Evolutionary conservation across 2,888 invertebrate species (phyloP).

Genomic region (Hybos culiciformis): DNA sequence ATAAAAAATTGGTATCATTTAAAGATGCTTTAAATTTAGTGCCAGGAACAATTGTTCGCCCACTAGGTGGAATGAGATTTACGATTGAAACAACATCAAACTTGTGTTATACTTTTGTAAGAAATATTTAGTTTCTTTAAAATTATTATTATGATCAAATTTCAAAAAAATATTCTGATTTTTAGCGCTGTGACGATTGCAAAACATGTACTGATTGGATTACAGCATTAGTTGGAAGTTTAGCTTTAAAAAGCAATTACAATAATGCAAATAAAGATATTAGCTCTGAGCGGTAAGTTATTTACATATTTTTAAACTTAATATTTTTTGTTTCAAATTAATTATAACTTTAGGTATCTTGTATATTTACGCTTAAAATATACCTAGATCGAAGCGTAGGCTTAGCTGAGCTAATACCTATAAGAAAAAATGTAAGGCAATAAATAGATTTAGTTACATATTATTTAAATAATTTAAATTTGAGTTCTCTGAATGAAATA

Average conservation of each 20-base stretch:
- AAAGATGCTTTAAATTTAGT: constrained; percentile 27
- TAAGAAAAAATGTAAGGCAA: too few relatives aligned
- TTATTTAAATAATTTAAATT: too few relatives aligned
- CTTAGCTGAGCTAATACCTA: too few relatives aligned
- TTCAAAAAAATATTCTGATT: constrained; percentile 1
- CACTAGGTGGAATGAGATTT: constrained; percentile 24
- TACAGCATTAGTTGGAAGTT: constrained; percentile 22
- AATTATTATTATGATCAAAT: neutral
- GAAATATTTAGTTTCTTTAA: constrained; percentile 8
- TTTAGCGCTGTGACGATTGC: constrained; percentile 26
- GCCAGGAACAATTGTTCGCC: constrained; percentile 25
- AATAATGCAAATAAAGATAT: constrained; percentile 1
- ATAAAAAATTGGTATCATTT: constrained; percentile 25
- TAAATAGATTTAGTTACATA: too few relatives aligned
- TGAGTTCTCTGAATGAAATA: too few relatives aligned
- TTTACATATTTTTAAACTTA: too few relatives aligned
- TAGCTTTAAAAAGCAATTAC: constrained; percentile 12
- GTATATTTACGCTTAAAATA: too few relatives aligned
- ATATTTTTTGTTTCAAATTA: too few relatives aligned
- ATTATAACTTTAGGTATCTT: too few relatives aligned
- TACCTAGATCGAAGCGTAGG: too few relatives aligned
- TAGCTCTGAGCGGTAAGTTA: constrained; percentile 4
- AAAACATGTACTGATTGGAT: constrained; percentile 26
- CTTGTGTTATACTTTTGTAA: constrained; percentile 24
- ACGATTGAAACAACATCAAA: constrained; percentile 26